A percentile compares a stretch with the other conserved stretches of the same genome.
phyloP scores from a whole-genome alignment of 2,797 vertebrate genomes.

The Artibeus jamaicensis region DNA sequence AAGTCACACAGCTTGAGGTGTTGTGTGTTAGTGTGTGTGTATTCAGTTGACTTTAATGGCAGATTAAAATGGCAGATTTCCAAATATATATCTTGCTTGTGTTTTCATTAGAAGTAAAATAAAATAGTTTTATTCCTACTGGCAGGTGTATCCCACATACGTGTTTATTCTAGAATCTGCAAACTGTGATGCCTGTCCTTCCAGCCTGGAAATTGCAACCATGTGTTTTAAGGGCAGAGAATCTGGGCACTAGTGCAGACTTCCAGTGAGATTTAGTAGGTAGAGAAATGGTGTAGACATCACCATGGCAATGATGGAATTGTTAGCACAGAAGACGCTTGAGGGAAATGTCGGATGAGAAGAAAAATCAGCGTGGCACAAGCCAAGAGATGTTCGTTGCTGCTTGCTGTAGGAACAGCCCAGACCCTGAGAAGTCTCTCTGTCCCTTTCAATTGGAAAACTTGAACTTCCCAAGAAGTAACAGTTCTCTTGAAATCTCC shows the following conservation, averaged over 20 bases:
- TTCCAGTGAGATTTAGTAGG: not conserved
- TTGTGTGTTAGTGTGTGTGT: not conserved
- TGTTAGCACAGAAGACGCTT: not conserved
- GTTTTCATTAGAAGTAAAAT: not conserved
- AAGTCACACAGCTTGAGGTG: slow-evolving; percentile 39
- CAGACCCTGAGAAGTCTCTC: not conserved
- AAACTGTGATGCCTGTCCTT: not conserved
- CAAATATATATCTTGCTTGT: not conserved
- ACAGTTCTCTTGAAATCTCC: not conserved
- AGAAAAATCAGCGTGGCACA: not conserved
- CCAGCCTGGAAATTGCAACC: not conserved
- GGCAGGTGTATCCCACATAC: not conserved
- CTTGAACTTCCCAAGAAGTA: not conserved
- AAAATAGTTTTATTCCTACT: not conserved
- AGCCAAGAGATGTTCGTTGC: not conserved
- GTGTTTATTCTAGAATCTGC: not conserved
- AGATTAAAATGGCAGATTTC: slow-evolving; percentile 5
- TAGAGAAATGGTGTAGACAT: not conserved
- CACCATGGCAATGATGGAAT: not conserved
- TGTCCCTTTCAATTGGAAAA: not conserved
- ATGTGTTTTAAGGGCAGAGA: not conserved
- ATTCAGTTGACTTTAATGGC: not conserved
- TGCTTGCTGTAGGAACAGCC: not conserved
- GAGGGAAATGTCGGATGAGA: not conserved
- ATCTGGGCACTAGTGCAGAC: not conserved